Conservation (phyloP, 2,888 invertebrate genomes). For the Tetropium fuscum region DNA sequence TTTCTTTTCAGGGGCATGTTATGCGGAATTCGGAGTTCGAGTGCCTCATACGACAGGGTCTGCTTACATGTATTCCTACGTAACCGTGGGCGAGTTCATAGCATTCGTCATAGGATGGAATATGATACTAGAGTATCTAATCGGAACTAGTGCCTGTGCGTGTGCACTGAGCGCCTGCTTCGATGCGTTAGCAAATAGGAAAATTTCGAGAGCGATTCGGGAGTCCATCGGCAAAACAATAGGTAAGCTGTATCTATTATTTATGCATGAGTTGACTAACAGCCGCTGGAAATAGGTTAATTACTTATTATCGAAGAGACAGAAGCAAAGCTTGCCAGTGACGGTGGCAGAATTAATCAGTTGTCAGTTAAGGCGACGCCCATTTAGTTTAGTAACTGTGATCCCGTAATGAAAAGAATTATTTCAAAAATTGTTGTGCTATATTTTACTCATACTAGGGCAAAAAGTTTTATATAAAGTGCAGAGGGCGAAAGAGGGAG, state of each 20-base stretch:
- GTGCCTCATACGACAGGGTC: conserved; percentile 95
- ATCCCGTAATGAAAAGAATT: too few relatives aligned
- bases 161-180: conserved; percentile 93
- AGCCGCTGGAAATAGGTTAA: background rate
- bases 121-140: conserved; percentile 94
- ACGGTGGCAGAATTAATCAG: too few relatives aligned
- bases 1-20: conserved; percentile 83
- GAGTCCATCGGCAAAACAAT: conserved; percentile 79
- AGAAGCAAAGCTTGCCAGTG: background rate
- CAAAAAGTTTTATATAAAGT: too few relatives aligned
- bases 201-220: conserved; percentile 71
- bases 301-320: background rate
- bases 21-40: conserved; percentile 94
- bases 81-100: conserved; percentile 94
- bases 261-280: background rate
- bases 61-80: conserved; percentile 96
- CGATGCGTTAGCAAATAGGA: conserved; percentile 84
- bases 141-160: conserved; percentile 93
- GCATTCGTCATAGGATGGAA: conserved; percentile 98
- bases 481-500: too few relatives aligned
- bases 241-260: conserved; percentile 1
- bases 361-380: too few relatives aligned
- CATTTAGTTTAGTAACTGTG: too few relatives aligned
- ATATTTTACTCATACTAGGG: too few relatives aligned
- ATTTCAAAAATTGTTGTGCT: background rate